Evolutionary conservation across 2,113 vertebrate species (phyloP).

Genomic region (Sander lucioperca): DNA sequence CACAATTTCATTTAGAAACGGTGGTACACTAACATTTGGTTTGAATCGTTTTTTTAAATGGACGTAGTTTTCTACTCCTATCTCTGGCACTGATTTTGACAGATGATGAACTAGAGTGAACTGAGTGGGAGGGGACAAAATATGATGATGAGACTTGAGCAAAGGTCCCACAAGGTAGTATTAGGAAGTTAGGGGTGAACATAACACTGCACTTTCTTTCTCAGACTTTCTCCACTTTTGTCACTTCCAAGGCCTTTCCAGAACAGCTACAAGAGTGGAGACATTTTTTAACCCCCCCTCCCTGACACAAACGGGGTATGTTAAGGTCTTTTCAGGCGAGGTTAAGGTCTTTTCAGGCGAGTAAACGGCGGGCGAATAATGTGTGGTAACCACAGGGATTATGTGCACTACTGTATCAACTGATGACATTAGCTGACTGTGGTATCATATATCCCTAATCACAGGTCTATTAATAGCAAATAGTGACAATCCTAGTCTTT

Average conservation of each 20-base stretch:
- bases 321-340: too few species aligned
- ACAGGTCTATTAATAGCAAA: too few species aligned
- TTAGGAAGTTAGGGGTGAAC: neutral
- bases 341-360: too few species aligned
- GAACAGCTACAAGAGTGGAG: slow-evolving; percentile 2
- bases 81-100: neutral
- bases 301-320: neutral
- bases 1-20: neutral
- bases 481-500: too few species aligned
- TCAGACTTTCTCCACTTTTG: neutral
- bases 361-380: too few species aligned
- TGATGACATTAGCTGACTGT: too few species aligned
- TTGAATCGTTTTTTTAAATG: neutral
- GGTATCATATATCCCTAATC: too few species aligned
- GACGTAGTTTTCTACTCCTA: neutral
- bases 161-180: neutral
- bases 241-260: slow-evolving; percentile 8
- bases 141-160: neutral
- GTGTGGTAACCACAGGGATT: too few species aligned
- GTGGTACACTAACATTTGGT: neutral
- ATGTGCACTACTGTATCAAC: too few species aligned
- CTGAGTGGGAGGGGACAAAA: neutral
- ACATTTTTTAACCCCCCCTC: neutral
- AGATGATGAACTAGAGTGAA: neutral
- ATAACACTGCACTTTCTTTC: neutral